A percentile compares a stretch with the other conserved stretches of the same genome.
These are phyloP conservation scores for Coenobita brevimanus DNA, from an alignment of 1,140 invertebrate species.

Conservation along the genomic window DNA sequence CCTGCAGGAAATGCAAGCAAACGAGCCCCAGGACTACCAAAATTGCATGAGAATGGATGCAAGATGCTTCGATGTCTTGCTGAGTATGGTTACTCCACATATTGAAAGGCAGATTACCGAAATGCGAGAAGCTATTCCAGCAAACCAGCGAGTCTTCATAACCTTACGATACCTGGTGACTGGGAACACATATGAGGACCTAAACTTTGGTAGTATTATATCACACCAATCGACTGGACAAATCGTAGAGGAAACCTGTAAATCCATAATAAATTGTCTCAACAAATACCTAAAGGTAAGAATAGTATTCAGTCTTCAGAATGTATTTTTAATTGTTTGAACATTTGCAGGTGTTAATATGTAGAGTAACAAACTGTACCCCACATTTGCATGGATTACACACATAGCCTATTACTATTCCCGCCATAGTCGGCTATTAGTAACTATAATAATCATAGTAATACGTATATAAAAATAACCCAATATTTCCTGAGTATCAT, in stretches of 20 bases:
- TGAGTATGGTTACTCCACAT: slow-evolving; percentile 15
- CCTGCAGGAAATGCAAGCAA: slow-evolving; percentile 10
- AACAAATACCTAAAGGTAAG: slow-evolving; percentile 35
- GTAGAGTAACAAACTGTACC: too few species aligned
- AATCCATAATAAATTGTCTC: slow-evolving; percentile 32
- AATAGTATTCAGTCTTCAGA: too few species aligned
- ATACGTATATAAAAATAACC: too few species aligned
- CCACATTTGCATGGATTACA: too few species aligned
- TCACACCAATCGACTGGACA: slow-evolving; percentile 6
- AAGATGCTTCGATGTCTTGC: slow-evolving; percentile 14
- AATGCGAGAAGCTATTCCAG: slow-evolving; percentile 29
- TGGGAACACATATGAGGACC: slow-evolving; percentile 36
- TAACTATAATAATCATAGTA: too few species aligned
- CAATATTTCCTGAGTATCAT: too few species aligned
- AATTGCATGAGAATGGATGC: slow-evolving; percentile 14
- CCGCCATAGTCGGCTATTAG: too few species aligned
- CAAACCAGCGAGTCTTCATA: neutral
- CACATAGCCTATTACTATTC: too few species aligned
- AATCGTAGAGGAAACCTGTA: slow-evolving; percentile 31
- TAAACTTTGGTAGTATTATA: slow-evolving; percentile 32
- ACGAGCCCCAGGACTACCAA: neutral
- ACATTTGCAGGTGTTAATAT: too few species aligned
- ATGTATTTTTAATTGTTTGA: too few species aligned
- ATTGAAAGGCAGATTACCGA: slow-evolving; percentile 6
- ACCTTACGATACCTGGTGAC: slow-evolving; percentile 37